A percentile compares a stretch with the other conserved stretches of the same genome.
Evolutionary conservation across 2,888 invertebrate species (phyloP).

Genomic region (Steinernema carpocapsae): DNA sequence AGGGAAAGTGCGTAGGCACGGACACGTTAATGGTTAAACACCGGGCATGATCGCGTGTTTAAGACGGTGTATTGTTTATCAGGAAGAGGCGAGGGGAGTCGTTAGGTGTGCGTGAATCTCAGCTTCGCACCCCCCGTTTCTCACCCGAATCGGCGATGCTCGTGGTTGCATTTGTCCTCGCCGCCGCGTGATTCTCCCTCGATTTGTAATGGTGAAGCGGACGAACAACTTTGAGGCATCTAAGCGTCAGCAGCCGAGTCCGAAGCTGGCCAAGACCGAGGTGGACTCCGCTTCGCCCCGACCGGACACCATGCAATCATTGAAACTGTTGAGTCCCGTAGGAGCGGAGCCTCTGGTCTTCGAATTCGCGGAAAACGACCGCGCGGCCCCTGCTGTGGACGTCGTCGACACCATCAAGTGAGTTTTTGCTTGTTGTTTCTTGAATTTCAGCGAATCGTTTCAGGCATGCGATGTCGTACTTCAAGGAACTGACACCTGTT

Average conservation of each 20-base stretch:
- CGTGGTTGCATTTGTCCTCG: too few relatives aligned
- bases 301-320: slow-evolving; percentile 40
- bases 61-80: too few relatives aligned
- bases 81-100: too few relatives aligned
- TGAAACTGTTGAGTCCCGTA: slow-evolving; percentile 44
- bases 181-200: too few relatives aligned
- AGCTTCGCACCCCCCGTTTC: too few relatives aligned
- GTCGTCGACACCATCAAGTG: slow-evolving; percentile 46
- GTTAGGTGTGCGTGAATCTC: too few relatives aligned
- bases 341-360: slow-evolving; percentile 44
- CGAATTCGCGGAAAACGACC: slow-evolving; percentile 37
- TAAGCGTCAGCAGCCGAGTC: slow-evolving; percentile 20
- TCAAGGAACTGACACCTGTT: slow-evolving; percentile 7
- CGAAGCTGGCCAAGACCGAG: slow-evolving; percentile 26
- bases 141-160: too few relatives aligned
- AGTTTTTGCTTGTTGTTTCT: background rate
- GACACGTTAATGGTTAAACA: too few relatives aligned
- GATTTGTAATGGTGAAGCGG: background rate
- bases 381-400: slow-evolving; percentile 34
- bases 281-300: slow-evolving; percentile 2
- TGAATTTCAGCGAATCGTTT: background rate
- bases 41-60: too few relatives aligned
- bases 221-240: background rate
- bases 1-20: too few relatives aligned
- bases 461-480: background rate